Evolutionary conservation across 2,797 vertebrate species (phyloP), one percentile per base, ranked within the genome.

Genomic region (Tapera naevia): DNA sequence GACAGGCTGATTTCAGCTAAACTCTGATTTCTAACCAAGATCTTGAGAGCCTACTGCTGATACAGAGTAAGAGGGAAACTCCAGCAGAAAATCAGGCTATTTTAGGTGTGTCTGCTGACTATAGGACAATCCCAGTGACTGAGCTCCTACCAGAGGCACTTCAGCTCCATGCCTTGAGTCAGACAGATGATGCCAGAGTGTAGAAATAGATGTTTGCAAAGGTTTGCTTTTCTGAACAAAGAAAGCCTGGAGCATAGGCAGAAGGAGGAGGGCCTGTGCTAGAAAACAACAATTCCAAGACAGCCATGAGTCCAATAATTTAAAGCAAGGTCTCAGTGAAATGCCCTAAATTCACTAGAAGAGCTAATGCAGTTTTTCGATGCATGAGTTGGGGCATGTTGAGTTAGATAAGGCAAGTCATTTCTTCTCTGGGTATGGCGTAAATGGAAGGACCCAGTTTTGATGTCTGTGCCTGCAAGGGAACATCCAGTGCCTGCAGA

Each of bases 271-370:
- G 64, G 10, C 5, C 54, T 72, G 3, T 18, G 41, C 50, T 54
- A 71, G 53, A 58, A 79, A 78, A 69, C 8, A 86, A 8, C 58
- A 79, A 17, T 18, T 30, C 37, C 4, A 5, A 46, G 21, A 62
- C 2, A 56, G 15, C 7, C 24, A 45, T 0, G 32, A 28, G 9
- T 7, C 8, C 24, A 45, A 5, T 11, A 3, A 25, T n/a, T 62
- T 64, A 21, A 74, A 58, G 4, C 6, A 24, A 71, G 10, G 14
- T 65, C 85, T 88, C 15, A 30, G 12, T 75, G 37, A 30, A 35
- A 12, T 30, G 69, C 28, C 58, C 27, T 50, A 22, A 67, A 69
- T 54, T 17, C 70, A 53, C 16, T 58, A 48, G 61, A 74, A 80
- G 28, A n/a, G 13, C 35, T 79, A 56, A 28, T 17, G 43, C 17